Base-by-base conservation (phyloP, 2,113 vertebrate species). In the Saccopteryx bilineata region DNA sequence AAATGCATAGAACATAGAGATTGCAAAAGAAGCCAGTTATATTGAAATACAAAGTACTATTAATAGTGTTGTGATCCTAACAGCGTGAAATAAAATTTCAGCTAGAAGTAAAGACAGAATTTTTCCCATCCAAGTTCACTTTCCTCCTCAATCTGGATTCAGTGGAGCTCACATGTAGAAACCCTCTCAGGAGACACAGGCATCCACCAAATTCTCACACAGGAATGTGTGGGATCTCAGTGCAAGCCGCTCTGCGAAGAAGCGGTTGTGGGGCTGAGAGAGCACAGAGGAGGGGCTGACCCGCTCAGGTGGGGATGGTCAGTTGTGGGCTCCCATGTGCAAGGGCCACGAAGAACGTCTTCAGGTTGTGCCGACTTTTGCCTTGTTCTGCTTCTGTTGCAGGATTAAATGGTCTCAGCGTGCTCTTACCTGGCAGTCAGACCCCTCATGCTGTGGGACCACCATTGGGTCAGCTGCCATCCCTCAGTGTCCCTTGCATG, bases 401-500 rank as follows among this genome's bases (percentile, higher is more conserved):
- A 99, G 98, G 98, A 95, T 86, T 99, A 89, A 98, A 97, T 97
- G 98, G 97, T 71, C 97, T 99, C 63, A 99, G 98, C 97, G 98
- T 99, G 96, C 98, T 99, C 69, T 92, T 99, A 23, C 96, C 99
- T 17, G 96, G 99, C n/a, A 98, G 97, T 61, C 99, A 98, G 91
- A 28, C 96, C 9, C 76, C 98, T 3, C 95, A 98, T 61, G 80
- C 98, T 31, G 17, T 98, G 61, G 96, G 97, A 0, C 97, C 99
- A 1, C 48, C 98, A 72, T 68, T 98, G 0, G 97, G 98, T 71
- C 97, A 96, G 2, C 89, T 99, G 69, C 98, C 99, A 13, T 96
- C 99, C 21, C 93, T 99, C 93, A 98, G 98, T 0, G 81, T 99
- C 75, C 99, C 99, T 1, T 99, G 98, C 92, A 98, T 99, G 50